Evolutionary conservation across 2,888 invertebrate genomes (phyloP).

Genomic region (Oligia strigilis): DNA sequence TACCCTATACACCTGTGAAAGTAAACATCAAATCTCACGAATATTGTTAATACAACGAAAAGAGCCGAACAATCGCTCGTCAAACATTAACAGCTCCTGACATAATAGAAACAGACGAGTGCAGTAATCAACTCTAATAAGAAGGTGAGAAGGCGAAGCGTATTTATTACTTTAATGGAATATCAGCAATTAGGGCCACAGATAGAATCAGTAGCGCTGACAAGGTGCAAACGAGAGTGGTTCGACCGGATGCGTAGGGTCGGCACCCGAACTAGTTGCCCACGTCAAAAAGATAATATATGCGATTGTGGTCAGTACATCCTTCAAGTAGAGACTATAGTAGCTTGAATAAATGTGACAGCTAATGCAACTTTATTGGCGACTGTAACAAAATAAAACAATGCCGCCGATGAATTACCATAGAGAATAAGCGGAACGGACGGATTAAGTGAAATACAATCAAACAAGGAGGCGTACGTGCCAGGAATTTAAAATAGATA

Average conservation of each 20-base stretch:
- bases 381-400: slow-evolving; percentile 85
- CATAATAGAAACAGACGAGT: slow-evolving; percentile 86
- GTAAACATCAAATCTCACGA: slow-evolving; percentile 80
- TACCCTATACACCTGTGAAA: slow-evolving; percentile 76
- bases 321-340: slow-evolving; percentile 68
- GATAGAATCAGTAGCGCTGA: slow-evolving; percentile 90
- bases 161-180: slow-evolving; percentile 90
- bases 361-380: slow-evolving; percentile 67
- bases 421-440: slow-evolving; percentile 88
- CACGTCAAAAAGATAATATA: slow-evolving; percentile 65
- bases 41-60: slow-evolving; percentile 79
- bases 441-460: slow-evolving; percentile 89
- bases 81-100: slow-evolving; percentile 85
- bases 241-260: slow-evolving; percentile 84
- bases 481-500: slow-evolving; percentile 79
- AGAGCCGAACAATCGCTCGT: slow-evolving; percentile 80
- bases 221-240: slow-evolving; percentile 90
- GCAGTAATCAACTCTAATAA: slow-evolving; percentile 87
- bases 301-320: slow-evolving; percentile 69
- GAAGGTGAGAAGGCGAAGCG: slow-evolving; percentile 86
- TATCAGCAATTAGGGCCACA: slow-evolving; percentile 88
- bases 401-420: slow-evolving; percentile 87
- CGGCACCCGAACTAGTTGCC: slow-evolving; percentile 67
- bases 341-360: slow-evolving; percentile 64
- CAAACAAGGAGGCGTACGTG: slow-evolving; percentile 85